These are phyloP conservation scores for Lissonota sp. DNA, from an alignment of 2,888 invertebrate species.

Conservation along the genomic window DNA sequence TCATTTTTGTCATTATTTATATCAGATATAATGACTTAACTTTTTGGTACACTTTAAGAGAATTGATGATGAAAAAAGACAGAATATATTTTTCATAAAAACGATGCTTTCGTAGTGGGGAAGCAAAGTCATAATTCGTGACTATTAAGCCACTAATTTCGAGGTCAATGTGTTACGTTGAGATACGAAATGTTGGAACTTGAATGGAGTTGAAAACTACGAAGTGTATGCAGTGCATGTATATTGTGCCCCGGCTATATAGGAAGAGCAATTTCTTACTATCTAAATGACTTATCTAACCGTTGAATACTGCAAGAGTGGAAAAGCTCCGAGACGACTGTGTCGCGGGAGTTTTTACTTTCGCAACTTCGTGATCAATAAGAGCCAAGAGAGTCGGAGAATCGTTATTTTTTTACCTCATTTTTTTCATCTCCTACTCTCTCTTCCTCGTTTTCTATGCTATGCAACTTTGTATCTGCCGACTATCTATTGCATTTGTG, in stretches of 20 bases:
- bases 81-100: background rate
- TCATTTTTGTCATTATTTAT: too few relatives aligned
- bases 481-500: constrained; percentile 7
- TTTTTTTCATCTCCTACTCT: constrained; percentile 28
- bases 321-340: constrained; percentile 2
- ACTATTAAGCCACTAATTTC: constrained; percentile 13
- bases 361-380: constrained; percentile 58
- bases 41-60: background rate
- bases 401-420: background rate
- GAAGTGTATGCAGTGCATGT: constrained; percentile 2
- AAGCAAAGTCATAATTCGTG: too few relatives aligned
- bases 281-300: constrained; percentile 81
- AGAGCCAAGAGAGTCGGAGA: constrained; percentile 16
- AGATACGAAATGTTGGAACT: constrained; percentile 23
- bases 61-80: background rate
- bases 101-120: too few relatives aligned
- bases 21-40: background rate
- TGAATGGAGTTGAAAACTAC: constrained; percentile 26
- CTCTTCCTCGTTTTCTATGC: constrained; percentile 23
- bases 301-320: constrained; percentile 35
- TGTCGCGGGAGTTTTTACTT: constrained; percentile 23
- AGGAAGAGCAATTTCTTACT: constrained; percentile 73
- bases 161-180: constrained; percentile 13
- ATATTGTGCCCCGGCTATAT: background rate
- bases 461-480: constrained; percentile 4